Evolutionary conservation across 2,888 invertebrate species (phyloP).

Genomic region (Meloe dianella): DNA sequence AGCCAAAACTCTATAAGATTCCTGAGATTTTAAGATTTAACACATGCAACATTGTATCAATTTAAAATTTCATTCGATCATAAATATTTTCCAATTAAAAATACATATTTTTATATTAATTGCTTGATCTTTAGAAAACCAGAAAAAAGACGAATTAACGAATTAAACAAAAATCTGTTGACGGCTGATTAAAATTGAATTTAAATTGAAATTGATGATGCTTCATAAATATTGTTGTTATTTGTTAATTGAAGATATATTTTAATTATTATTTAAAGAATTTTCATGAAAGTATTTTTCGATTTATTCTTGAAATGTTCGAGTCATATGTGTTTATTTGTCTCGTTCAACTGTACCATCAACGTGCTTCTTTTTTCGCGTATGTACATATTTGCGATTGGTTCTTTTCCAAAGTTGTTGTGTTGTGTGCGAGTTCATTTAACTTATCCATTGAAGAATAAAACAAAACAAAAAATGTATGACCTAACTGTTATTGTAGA

Average conservation of each 20-base stretch:
- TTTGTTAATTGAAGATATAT: background rate
- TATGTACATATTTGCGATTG: conserved; percentile 41
- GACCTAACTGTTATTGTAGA: conserved; percentile 36
- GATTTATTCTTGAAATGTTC: conserved; percentile 30
- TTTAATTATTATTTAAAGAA: background rate
- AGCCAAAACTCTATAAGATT: too few relatives aligned
- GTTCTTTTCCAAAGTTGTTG: conserved; percentile 39
- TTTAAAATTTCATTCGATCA: background rate
- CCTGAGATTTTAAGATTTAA: background rate
- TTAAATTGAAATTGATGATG: conserved; percentile 8
- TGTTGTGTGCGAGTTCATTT: conserved; percentile 35
- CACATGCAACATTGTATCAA: background rate
- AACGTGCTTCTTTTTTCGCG: conserved; percentile 20
- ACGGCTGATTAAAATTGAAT: background rate
- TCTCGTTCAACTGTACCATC: conserved; percentile 35
- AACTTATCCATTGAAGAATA: conserved; percentile 32
- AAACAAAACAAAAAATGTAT: conserved; percentile 33
- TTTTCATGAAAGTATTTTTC: too few relatives aligned
- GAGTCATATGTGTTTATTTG: too few relatives aligned
- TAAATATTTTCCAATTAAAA: background rate
- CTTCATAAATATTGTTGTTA: background rate
- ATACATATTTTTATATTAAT: background rate
- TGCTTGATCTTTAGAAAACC: background rate
- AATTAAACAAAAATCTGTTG: background rate
- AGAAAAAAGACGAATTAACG: background rate